Evolutionary conservation across 2,113 vertebrate genomes (phyloP).

Genomic region (Mastomys natalensis): DNA sequence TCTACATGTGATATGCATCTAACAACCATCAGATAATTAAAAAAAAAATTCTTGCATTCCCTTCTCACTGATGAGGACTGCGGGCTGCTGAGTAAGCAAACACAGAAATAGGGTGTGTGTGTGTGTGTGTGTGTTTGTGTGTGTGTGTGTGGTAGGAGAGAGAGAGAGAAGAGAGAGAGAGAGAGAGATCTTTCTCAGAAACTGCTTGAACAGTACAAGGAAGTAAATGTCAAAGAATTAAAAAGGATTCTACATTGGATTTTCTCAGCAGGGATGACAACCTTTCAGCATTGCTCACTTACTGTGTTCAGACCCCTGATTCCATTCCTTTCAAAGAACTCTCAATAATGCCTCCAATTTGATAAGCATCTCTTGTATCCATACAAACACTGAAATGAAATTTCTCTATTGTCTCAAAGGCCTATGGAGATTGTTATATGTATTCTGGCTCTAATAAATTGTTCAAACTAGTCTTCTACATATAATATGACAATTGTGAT

Average conservation of each 20-base stretch:
- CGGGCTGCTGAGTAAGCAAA: neutral
- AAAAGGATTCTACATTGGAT: neutral
- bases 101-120: neutral
- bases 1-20: neutral
- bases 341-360: conserved; percentile 35
- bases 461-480: neutral
- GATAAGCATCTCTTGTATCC: neutral
- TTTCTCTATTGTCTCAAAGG: neutral
- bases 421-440: neutral
- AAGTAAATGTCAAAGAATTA: neutral
- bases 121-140: neutral
- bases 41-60: neutral
- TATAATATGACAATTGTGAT: conserved; percentile 36
- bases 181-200: neutral
- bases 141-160: neutral
- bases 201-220: neutral
- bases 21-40: neutral
- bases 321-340: conserved; percentile 50
- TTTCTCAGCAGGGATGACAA: neutral
- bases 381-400: conserved; percentile 2
- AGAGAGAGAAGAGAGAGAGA: too few species aligned
- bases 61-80: neutral
- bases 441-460: neutral
- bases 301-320: neutral
- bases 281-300: neutral